Evolutionary conservation across 2,888 invertebrate genomes (phyloP), one percentile per base, ranked within the genome.

Genomic region (Drosophila mercatorum): DNA sequence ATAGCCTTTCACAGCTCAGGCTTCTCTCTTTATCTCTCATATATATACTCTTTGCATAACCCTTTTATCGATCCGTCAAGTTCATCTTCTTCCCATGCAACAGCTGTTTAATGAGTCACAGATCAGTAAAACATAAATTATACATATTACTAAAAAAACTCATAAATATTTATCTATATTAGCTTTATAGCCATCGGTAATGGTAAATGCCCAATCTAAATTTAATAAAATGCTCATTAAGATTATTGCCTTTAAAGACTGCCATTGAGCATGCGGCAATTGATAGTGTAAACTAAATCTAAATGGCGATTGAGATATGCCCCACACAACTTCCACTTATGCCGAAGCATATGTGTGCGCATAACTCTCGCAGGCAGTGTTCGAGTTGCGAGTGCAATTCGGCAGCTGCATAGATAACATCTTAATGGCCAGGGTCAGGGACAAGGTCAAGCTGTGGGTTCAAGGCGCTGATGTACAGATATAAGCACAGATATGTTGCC

Each of bases 401-500:
- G 41, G 75, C 49, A 65, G 51, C 71, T 38, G 26, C 49, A 64
- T 61, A 49, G 58, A 59, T 61, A 47, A 28, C 12, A 56, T 59
- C 49, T 72, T 53, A 51, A 57, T 60, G 41, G 34, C 5, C 49
- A 52, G 61, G 58, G 43, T 65, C 68, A 61, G 41, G 41, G 68
- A 41, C 59, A 59, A 57, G 74, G 75, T 75, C 66, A 70, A 59
- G 76, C 52, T 59, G 66, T 36, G 55, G 55, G 38, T 41, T 67
- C 14, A 60, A 57, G 36, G 49, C 56, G 49, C 47, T 56, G 49
- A 63, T 51, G 51, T 12, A 69, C n/a, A 26, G 38, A 31, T 41
- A 41, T 75, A 44, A 17, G 41, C 63, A 66, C 17, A 17, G 17
- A 17, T 17, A 17, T 68, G 80, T 56, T 78, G 70, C 75, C 70